Conservation (phyloP, 2,797 vertebrate species). For the Galago senegalensis region DNA sequence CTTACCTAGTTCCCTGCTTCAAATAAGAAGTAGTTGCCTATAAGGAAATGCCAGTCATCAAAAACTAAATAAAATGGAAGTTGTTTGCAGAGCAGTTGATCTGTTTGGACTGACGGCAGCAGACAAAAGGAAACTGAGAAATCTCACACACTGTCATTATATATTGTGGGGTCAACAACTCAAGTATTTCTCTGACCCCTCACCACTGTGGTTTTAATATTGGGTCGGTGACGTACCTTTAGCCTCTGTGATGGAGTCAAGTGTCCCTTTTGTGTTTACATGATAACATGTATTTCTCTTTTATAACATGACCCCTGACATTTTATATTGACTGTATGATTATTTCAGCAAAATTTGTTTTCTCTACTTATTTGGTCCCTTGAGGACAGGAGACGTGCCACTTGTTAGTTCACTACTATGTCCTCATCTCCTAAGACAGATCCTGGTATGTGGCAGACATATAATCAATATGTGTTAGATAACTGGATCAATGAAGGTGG, state of each 20-base stretch:
- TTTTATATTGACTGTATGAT: neutral
- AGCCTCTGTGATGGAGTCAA: neutral
- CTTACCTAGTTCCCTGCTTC: constrained; percentile 15
- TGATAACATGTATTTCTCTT: neutral
- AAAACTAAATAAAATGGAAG: constrained; percentile 53
- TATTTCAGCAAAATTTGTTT: neutral
- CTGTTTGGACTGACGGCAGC: neutral
- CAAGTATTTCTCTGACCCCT: neutral
- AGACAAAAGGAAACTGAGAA: neutral
- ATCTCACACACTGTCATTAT: neutral
- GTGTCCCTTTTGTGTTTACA: neutral
- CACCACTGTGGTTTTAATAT: neutral
- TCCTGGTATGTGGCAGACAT: neutral
- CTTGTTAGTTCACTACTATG: neutral
- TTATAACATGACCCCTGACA: neutral
- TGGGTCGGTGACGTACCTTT: neutral
- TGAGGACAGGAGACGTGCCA: neutral
- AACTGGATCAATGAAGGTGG: neutral
- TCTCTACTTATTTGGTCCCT: neutral
- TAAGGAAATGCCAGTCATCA: constrained; percentile 41
- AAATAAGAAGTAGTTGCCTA: constrained; percentile 34
- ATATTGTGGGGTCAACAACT: neutral
- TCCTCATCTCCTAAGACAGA: neutral
- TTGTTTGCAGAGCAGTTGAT: neutral
- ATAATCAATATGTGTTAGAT: neutral